Base-by-base conservation (phyloP, 2,888 invertebrate genomes). In the Aspidiotus rigidus region DNA sequence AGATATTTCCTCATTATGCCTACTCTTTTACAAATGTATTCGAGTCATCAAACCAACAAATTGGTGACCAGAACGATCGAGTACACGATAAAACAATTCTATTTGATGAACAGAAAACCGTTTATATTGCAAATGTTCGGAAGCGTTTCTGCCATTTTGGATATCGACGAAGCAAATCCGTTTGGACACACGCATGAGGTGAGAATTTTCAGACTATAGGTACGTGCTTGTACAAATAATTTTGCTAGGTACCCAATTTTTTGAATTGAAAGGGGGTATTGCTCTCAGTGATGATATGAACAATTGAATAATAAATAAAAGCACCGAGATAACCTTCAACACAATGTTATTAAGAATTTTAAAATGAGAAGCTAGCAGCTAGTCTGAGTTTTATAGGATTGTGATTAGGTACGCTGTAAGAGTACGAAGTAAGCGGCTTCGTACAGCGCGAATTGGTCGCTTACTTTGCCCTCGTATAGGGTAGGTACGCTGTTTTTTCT, bases 81-180 rank as follows among this genome's bases (percentile, higher is more conserved):
- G 77, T 99, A 97, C 77, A 93, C 96, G 0, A 97, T 97, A 13
- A 95, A 97, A 76, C 98, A 99, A 77, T 98, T 99, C 79, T 99
- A 98, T 79, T 83, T 98, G 71, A 85, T 99, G 78, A 99, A 99
- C 77, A 84, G 99, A 64, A 98, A 98, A 77, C 98, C 98, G 1
- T 99, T 99, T 76, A 93, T 99, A 74, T 81, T 99, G 64, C 97
- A 98, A 84, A 95, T 98, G 95, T 98, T 99, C 80, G 99, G 99
- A 1, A 95, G 96, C 5, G 92, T 97, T 0, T 97, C 98, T 0
- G 93, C 95, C 1, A 92, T 97, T 77, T 81, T 99, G 74, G 97
- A 98, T 77, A 93, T 92, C 0, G 92, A 92, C 75, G 90, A 90
- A 76, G 86, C 88, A 73, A 88, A 90, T 44, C 85, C 87, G 7